These are phyloP conservation scores for Catalaphyllia jardinei DNA, from an alignment of 64 coral and sea anemone species.

Conservation along the genomic window DNA sequence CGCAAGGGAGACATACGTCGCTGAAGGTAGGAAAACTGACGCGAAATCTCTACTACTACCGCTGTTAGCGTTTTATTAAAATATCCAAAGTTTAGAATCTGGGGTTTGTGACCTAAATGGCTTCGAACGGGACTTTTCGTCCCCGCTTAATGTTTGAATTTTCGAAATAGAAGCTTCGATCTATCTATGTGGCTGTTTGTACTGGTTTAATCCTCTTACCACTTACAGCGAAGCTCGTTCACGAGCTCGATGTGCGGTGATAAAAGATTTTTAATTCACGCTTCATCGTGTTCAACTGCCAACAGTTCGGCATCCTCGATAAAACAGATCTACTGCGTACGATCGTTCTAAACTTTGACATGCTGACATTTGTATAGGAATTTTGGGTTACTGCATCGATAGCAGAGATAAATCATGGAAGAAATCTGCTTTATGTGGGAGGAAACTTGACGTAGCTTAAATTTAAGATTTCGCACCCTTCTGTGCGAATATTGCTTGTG, in stretches of 20 bases:
- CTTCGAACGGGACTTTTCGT: not conserved
- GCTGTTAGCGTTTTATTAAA: not conserved
- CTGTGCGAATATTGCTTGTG: slow-evolving; percentile 14
- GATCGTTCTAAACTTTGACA: not conserved
- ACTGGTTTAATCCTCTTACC: not conserved
- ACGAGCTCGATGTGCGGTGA: not conserved
- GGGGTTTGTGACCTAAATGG: not conserved
- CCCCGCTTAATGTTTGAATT: not conserved
- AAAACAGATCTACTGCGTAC: not conserved
- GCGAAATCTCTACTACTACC: not conserved
- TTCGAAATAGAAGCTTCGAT: slow-evolving; percentile 14
- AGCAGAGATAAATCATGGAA: not conserved
- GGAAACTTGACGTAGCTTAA: not conserved
- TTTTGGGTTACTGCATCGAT: slow-evolving; percentile 10
- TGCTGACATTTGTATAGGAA: slow-evolving; percentile 27
- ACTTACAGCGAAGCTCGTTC: slow-evolving; percentile 1
- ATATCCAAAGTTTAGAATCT: not conserved
- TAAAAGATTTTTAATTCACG: slow-evolving; percentile 15
- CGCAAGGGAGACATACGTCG: not conserved
- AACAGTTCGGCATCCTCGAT: not conserved
- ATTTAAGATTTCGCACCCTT: slow-evolving; percentile 6
- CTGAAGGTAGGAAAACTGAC: slow-evolving; percentile 32
- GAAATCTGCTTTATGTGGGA: slow-evolving; percentile 39
- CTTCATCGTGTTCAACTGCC: not conserved
- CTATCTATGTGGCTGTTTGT: not conserved